Evolutionary conservation across 1,140 invertebrate genomes (phyloP), one percentile per base, ranked within the genome.

Genomic region (Leptopilina boulardi): DNA sequence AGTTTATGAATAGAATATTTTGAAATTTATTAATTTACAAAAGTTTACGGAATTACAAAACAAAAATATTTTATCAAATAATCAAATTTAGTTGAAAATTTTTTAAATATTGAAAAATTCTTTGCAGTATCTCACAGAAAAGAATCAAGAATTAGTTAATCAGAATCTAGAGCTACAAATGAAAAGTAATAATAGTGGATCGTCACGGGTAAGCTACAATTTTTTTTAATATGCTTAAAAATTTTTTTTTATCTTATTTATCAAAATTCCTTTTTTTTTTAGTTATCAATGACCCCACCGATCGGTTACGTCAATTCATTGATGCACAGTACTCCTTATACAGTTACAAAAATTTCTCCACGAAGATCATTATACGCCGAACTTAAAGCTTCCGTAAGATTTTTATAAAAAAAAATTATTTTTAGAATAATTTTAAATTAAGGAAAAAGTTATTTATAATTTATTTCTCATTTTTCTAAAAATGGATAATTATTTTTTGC

Each of bases 351-450:
- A 10, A 51, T 18, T 41, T 26, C 47, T 47, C 41, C 44, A 11
- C 70, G 77, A 21, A 75, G 81, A 73, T 82, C 82, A 2, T 54
- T 85, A 1, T 85, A 72, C 41, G 77, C 26, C 4, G 84, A 85
- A 77, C 79, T 85, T 56, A 82, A 84, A 78, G 82, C 81, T 77
- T 81, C 77, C 13, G 84, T 84, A 79, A 82, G 80, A 78, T 74
- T 70, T n/a, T 44, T 0, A 18, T 56, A 30, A n/a, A 34, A 0
- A 30, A 30, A 66, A n/a, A 21, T 26, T 18, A 51, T 18, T 51
- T n/a, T 18, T 15, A 0, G 2, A n/a, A 51, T n/a, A n/a, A n/a
- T 51, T 51, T 51, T 51, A 38, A 30, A 30, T 30, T 30, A 30
- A 30, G 26, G 5, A 30, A 30, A 30, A 3, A 30, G 5, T 30